Percentiles rank a stretch among this genome's conserved stretches.
These are phyloP conservation scores for Trichogramma pretiosum DNA, from an alignment of 1,140 invertebrate genomes.

Conservation along the genomic window DNA sequence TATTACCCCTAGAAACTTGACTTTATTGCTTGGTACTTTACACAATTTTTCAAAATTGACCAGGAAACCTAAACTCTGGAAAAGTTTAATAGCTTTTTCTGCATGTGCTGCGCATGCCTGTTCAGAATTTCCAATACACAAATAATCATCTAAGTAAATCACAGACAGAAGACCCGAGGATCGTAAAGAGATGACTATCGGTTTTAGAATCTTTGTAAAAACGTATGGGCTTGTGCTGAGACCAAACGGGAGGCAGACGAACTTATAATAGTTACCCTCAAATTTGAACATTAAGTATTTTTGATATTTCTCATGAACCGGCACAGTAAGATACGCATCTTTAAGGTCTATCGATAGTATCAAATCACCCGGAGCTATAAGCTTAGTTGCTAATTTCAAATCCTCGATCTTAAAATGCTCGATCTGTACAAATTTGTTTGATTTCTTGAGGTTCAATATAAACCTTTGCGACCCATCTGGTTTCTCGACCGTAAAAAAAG, in stretches of 20 bases:
- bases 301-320: background rate
- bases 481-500: background rate
- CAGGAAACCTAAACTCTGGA: background rate
- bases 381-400: constrained; percentile 14
- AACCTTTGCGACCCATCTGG: constrained; percentile 12
- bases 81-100: background rate
- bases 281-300: constrained; percentile 14
- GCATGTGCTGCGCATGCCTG: constrained; percentile 1
- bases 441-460: constrained; percentile 21
- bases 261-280: constrained; percentile 5
- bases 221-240: constrained; percentile 9
- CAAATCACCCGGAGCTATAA: background rate
- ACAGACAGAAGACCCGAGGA: constrained; percentile 3
- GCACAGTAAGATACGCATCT: constrained; percentile 12
- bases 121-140: background rate
- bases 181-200: background rate
- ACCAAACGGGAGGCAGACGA: constrained; percentile 12
- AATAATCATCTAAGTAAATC: constrained; percentile 11
- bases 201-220: constrained; percentile 16
- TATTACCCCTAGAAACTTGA: background rate
- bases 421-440: constrained; percentile 14
- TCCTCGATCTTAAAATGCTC: constrained; percentile 28
- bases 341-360: constrained; percentile 11
- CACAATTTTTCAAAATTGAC: background rate
- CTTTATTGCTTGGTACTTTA: background rate